Conservation (phyloP, 2,888 invertebrate genomes). For the Ichneumoninae sp. region DNA sequence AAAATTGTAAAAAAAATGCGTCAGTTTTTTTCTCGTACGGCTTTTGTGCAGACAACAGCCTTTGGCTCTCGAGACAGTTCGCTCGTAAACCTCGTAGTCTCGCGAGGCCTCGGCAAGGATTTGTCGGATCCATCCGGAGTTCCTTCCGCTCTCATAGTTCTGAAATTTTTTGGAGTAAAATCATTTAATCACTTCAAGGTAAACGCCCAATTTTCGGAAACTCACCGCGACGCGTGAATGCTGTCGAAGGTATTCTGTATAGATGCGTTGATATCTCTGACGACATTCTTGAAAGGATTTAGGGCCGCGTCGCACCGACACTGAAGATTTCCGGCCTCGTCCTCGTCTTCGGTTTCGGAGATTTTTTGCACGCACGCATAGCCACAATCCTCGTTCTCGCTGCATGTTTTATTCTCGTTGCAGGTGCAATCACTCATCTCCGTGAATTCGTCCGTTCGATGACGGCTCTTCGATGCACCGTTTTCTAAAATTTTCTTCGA, state of each 20-base stretch:
- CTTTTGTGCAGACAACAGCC: slow-evolving; percentile 18
- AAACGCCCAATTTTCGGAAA: not conserved
- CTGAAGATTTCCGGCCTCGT: slow-evolving; percentile 19
- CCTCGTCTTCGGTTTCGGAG: slow-evolving; percentile 20
- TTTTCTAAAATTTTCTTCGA: slow-evolving; percentile 9
- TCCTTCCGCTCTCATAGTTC: slow-evolving; percentile 41
- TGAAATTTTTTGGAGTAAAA: slow-evolving; percentile 4
- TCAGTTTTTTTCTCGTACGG: slow-evolving; percentile 38
- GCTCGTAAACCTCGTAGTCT: slow-evolving; percentile 16
- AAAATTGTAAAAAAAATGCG: too few relatives aligned
- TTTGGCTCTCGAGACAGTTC: slow-evolving; percentile 29
- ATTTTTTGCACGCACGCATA: slow-evolving; percentile 48
- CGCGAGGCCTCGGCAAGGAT: slow-evolving; percentile 34
- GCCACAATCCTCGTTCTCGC: slow-evolving; percentile 52
- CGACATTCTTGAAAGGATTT: slow-evolving; percentile 48
- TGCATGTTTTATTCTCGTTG: slow-evolving; percentile 44
- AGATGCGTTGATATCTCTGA: slow-evolving; percentile 65
- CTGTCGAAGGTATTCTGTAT: slow-evolving; percentile 69
- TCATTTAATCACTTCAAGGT: not conserved
- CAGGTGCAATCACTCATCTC: slow-evolving; percentile 51
- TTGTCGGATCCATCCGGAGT: slow-evolving; percentile 23
- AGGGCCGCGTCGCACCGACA: slow-evolving; percentile 24
- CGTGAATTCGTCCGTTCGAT: slow-evolving; percentile 43
- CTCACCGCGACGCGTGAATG: slow-evolving; percentile 68
- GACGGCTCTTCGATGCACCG: slow-evolving; percentile 5